phyloP scores from a whole-genome alignment of 1,140 invertebrate genomes.

The Saccostrea echinata region DNA sequence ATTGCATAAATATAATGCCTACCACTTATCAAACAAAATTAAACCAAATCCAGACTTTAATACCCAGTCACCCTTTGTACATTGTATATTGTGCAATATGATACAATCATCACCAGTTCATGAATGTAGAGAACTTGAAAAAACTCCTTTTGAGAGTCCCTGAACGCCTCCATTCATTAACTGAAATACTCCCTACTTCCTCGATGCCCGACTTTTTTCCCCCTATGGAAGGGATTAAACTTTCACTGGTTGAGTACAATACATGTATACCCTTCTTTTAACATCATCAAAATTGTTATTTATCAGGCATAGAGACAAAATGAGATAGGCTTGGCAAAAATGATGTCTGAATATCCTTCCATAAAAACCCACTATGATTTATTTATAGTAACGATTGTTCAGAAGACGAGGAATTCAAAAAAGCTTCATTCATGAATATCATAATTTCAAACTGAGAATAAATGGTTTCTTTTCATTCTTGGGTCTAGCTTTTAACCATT shows the following conservation, averaged over 20 bases:
- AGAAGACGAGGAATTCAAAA: neutral
- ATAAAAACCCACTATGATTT: neutral
- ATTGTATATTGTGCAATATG: neutral
- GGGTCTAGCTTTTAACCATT: no score
- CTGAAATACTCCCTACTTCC: neutral
- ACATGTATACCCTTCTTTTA: neutral
- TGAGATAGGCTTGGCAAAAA: neutral
- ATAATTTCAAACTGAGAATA: neutral
- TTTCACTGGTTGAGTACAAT: neutral
- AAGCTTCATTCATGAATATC: neutral
- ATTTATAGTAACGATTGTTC: neutral
- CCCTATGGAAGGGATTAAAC: conserved; percentile 4
- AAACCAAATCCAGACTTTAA: neutral
- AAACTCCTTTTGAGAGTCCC: neutral
- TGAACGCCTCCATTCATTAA: neutral
- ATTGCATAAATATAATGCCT: neutral
- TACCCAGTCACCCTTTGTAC: neutral
- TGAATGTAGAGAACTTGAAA: neutral
- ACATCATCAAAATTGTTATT: neutral
- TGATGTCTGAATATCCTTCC: neutral
- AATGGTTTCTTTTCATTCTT: neutral
- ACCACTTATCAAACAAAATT: neutral
- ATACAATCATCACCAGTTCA: neutral
- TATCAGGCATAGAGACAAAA: neutral
- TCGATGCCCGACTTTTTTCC: neutral